These are phyloP conservation scores for Anarsia innoxiella DNA, from an alignment of 2,888 invertebrate genomes.

Conservation along the genomic window DNA sequence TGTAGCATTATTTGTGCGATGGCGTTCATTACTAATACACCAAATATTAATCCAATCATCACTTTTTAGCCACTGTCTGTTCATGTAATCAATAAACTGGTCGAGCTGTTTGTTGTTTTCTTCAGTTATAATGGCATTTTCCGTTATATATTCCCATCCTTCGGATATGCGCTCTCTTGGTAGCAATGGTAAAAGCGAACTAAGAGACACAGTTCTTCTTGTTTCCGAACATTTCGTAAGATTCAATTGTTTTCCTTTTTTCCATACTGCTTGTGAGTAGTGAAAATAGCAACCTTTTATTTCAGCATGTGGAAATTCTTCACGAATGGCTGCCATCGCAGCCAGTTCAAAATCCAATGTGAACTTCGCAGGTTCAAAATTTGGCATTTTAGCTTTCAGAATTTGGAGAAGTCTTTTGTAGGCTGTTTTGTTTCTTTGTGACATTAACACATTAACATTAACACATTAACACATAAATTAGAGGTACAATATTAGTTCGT, in stretches of 20 bases:
- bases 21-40: not conserved
- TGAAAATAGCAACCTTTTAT: not conserved
- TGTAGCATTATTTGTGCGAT: not conserved
- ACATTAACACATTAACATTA: too few species aligned
- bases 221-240: not conserved
- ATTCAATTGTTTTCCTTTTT: not conserved
- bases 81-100: not conserved
- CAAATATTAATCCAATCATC: not conserved
- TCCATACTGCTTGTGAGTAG: not conserved
- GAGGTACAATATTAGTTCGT: not conserved
- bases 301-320: not conserved
- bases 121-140: not conserved
- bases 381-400: not conserved
- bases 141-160: not conserved
- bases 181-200: not conserved
- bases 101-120: too few species aligned
- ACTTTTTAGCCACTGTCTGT: not conserved
- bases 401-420: not conserved
- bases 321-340: not conserved
- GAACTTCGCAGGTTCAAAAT: not conserved
- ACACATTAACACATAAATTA: not conserved
- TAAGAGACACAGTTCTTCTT: not conserved
- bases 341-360: not conserved
- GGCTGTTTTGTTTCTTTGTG: not conserved
- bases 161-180: not conserved